A percentile compares a stretch with the other conserved stretches of the same genome.
Evolutionary conservation across 2,888 invertebrate species (phyloP).

Genomic region (Elysia crispata): DNA sequence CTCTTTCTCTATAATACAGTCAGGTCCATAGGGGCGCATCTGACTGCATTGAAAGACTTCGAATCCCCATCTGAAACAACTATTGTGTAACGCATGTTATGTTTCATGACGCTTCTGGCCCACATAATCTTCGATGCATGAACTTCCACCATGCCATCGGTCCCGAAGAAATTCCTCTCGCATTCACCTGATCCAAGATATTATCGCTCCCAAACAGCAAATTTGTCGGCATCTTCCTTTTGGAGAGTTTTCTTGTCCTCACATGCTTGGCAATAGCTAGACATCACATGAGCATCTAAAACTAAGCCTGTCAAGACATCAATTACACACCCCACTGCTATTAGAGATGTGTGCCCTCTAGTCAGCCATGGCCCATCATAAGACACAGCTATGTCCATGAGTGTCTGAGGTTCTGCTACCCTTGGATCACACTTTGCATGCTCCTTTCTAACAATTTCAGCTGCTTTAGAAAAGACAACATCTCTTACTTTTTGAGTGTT

Average conservation of each 20-base stretch:
- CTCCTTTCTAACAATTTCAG: slow-evolving; percentile 4
- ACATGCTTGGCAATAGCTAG: slow-evolving; percentile 17
- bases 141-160: slow-evolving; percentile 40
- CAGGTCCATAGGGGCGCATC: slow-evolving; percentile 35
- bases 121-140: slow-evolving; percentile 26
- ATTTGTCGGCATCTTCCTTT: background rate
- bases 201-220: background rate
- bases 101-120: background rate
- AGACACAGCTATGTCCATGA: slow-evolving; percentile 20
- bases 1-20: slow-evolving; percentile 27
- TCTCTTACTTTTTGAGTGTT: background rate
- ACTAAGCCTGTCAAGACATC: slow-evolving; percentile 35
- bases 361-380: slow-evolving; percentile 33
- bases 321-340: slow-evolving; percentile 35
- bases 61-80: slow-evolving; percentile 35
- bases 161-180: slow-evolving; percentile 13
- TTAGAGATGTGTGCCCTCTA: slow-evolving; percentile 27
- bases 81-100: slow-evolving; percentile 33
- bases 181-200: background rate
- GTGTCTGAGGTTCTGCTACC: background rate
- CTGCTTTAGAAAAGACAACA: background rate
- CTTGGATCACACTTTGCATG: background rate
- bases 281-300: slow-evolving; percentile 17
- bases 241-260: background rate
- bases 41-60: slow-evolving; percentile 5